Conservation (phyloP, 2,113 vertebrate species). For the Burhinus bistriatus region DNA sequence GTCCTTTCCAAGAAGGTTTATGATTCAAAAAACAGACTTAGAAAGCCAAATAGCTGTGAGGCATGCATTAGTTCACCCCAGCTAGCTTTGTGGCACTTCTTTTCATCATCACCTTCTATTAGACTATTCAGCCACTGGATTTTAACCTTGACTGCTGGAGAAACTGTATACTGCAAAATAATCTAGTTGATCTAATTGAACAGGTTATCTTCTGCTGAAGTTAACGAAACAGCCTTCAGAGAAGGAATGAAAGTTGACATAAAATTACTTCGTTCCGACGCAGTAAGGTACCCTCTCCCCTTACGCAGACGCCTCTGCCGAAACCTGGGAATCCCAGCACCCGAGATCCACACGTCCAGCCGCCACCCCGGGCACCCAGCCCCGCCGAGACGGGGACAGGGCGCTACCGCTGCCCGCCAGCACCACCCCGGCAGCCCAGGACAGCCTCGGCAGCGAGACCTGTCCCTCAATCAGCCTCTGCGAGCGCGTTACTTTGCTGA, state of each 20-base stretch:
- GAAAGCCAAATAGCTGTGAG: not conserved
- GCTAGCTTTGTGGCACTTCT: not conserved
- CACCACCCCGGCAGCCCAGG: no score
- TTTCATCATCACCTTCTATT: accelerated
- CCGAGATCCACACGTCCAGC: accelerated
- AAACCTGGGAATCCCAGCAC: not conserved
- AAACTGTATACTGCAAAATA: not conserved
- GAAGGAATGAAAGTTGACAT: not conserved
- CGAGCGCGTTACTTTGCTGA: accelerated
- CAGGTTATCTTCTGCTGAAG: not conserved
- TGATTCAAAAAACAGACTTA: not conserved
- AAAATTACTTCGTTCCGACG: not conserved
- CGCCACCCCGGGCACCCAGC: accelerated
- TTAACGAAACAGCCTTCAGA: not conserved
- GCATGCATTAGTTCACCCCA: not conserved
- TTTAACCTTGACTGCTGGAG: not conserved
- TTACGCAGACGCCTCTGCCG: accelerated
- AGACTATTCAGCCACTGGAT: not conserved
- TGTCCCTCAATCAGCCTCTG: accelerated
- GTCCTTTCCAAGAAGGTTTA: not conserved
- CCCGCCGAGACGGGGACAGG: accelerated
- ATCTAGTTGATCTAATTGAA: not conserved
- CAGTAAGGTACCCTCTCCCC: not conserved
- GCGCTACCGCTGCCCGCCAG: accelerated
- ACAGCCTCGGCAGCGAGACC: not conserved